Evolutionary conservation across 2,888 invertebrate genomes (phyloP), one percentile per base, ranked within the genome.

Genomic region (Dorcus hopei): DNA sequence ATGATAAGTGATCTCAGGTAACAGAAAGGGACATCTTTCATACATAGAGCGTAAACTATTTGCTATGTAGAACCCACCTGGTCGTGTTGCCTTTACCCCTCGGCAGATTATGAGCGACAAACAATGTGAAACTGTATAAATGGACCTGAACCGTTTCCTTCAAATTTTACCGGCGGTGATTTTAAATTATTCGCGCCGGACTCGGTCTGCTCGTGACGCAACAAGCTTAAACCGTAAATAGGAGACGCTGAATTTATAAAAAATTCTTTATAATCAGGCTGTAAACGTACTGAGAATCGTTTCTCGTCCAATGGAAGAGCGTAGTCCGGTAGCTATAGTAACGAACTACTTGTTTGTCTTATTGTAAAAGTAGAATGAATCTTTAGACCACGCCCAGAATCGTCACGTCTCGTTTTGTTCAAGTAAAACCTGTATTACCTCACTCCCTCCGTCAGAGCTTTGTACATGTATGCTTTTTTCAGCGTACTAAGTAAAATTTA

Each of bases 261-360:
- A 59, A 55, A 51, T 52, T 38, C 54, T 59, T 59, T 55, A 55
- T 61, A 61, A 61, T 61, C 61, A 58, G 53, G 61, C 51, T 52
- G 54, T 55, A 57, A 59, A 55, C 54, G 62, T 55, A 58, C 61
- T 43, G 59, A 60, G 59, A 49, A 38, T 57, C 54, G 60, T 43
- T 55, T 53, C 45, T 45, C 63, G 70, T 70, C 79, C 79, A 79
- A 79, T 79, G 77, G 73, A 73, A 71, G 68, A 66, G 76, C 76
- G 78, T 78, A 79, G 75, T 75, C 70, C 77, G 76, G 78, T 79
- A 79, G 79, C 78, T 79, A 78, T 79, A 79, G 78, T 77, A 79
- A 77, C 77, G 71, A 71, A 73, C 68, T 69, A 72, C 74, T 75
- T 77, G 70, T 71, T 70, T 68, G 69, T 70, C 67, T 69, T 70